Percentiles rank a stretch among this genome's conserved stretches.
Evolutionary conservation across 1,140 invertebrate species (phyloP).

Genomic region (Macrocentrus cingulum): DNA sequence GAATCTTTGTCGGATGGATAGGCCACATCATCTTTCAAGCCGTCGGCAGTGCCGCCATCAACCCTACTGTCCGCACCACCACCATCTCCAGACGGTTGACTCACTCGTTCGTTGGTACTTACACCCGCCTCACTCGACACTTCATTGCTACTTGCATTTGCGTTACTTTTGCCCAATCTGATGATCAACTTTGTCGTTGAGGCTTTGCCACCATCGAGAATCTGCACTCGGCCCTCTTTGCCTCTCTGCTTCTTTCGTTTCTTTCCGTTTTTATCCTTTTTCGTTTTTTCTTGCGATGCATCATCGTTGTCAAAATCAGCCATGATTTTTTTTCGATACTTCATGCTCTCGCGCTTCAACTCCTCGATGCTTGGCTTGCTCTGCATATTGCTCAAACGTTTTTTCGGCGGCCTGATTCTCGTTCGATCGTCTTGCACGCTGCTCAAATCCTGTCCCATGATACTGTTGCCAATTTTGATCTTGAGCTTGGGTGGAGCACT

Average conservation of each 20-base stretch:
- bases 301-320: constrained; percentile 76
- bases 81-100: constrained; percentile 16
- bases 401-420: constrained; percentile 77
- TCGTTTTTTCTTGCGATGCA: constrained; percentile 62
- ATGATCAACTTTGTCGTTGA: constrained; percentile 72
- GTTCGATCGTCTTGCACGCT: constrained; percentile 55
- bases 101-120: constrained; percentile 18
- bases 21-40: constrained; percentile 57
- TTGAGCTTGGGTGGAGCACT: constrained; percentile 73
- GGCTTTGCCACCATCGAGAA: constrained; percentile 63
- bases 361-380: constrained; percentile 74
- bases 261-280: constrained; percentile 65
- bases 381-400: constrained; percentile 67
- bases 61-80: constrained; percentile 7
- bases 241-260: constrained; percentile 64
- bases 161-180: constrained; percentile 59
- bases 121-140: constrained; percentile 14
- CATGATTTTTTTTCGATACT: constrained; percentile 80
- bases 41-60: constrained; percentile 40
- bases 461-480: constrained; percentile 74
- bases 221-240: constrained; percentile 65
- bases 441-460: constrained; percentile 57
- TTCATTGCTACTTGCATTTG: constrained; percentile 24
- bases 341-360: constrained; percentile 81
- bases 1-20: constrained; percentile 51